Conservation (phyloP, 2,888 invertebrate genomes). For the Brenthis ino region DNA sequence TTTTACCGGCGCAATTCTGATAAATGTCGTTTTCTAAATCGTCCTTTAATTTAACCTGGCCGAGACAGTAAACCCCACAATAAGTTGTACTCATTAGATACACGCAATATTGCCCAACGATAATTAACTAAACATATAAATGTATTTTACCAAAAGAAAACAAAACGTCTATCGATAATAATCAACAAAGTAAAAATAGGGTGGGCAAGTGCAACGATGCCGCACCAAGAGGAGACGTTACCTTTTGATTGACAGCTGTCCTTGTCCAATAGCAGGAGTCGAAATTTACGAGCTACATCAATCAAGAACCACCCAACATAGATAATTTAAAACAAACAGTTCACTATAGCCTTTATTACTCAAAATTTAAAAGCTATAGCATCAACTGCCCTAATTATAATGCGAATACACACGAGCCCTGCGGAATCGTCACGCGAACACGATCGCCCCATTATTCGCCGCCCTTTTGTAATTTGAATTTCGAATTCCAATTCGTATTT, state of each 20-base stretch:
- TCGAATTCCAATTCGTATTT: conserved; percentile 82
- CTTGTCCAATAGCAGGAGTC: conserved; percentile 89
- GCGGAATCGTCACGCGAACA: conserved; percentile 75
- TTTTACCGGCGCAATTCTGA: too few species aligned
- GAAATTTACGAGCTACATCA: conserved; percentile 91
- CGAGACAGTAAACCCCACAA: too few species aligned
- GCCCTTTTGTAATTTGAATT: conserved; percentile 82
- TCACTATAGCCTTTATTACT: conserved; percentile 55
- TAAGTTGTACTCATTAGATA: too few species aligned
- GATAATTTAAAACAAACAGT: conserved; percentile 51
- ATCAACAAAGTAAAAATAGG: conserved; percentile 40
- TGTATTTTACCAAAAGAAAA: too few species aligned
- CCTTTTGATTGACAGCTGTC: conserved; percentile 89
- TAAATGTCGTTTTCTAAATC: too few species aligned
- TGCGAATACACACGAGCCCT: conserved; percentile 58
- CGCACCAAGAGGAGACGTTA: conserved; percentile 68
- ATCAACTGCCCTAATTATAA: conserved; percentile 54
- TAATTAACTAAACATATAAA: too few species aligned
- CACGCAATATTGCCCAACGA: too few species aligned
- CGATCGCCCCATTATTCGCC: conserved; percentile 81
- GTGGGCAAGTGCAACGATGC: conserved; percentile 55
- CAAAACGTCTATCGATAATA: conserved; percentile 3
- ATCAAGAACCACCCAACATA: conserved; percentile 79
- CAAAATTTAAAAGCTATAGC: conserved; percentile 45
- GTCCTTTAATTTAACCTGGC: too few species aligned